Conservation (phyloP, 2,113 vertebrate species). For the Carettochelys insculpta region DNA sequence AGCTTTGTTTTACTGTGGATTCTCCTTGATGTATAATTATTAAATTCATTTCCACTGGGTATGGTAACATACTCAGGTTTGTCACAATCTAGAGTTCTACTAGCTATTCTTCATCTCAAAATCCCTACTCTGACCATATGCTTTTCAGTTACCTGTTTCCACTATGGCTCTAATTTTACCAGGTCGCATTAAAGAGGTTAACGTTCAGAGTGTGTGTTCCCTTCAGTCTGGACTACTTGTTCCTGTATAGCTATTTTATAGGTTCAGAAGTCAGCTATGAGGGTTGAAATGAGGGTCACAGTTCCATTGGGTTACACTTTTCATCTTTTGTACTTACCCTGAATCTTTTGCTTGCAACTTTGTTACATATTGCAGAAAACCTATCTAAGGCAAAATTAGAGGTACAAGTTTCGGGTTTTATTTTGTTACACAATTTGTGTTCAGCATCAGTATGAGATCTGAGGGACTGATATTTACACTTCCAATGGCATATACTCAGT, state of each 20-base stretch:
- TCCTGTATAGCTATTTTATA: background rate
- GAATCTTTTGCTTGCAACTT: constrained; percentile 10
- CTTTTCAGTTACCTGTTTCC: constrained; percentile 1
- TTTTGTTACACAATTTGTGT: background rate
- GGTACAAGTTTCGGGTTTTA: background rate
- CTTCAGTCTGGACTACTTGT: background rate
- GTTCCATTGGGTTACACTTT: background rate
- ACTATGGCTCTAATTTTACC: background rate
- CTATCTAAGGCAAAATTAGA: background rate
- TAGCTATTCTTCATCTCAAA: constrained; percentile 5
- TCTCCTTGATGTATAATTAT: constrained; percentile 19
- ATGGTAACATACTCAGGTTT: background rate
- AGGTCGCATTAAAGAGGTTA: background rate
- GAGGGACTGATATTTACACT: background rate
- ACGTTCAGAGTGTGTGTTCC: background rate
- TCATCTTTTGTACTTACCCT: background rate
- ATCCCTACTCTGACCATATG: constrained; percentile 20
- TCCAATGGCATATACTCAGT: background rate
- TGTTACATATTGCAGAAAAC: background rate
- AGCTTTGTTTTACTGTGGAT: constrained; percentile 3
- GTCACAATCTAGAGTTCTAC: background rate
- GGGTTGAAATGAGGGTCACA: background rate
- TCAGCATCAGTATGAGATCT: background rate
- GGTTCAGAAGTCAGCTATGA: background rate
- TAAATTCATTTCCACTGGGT: constrained; percentile 27